Conservation (phyloP, 1,140 invertebrate genomes). For the Nixonia krombeini region DNA sequence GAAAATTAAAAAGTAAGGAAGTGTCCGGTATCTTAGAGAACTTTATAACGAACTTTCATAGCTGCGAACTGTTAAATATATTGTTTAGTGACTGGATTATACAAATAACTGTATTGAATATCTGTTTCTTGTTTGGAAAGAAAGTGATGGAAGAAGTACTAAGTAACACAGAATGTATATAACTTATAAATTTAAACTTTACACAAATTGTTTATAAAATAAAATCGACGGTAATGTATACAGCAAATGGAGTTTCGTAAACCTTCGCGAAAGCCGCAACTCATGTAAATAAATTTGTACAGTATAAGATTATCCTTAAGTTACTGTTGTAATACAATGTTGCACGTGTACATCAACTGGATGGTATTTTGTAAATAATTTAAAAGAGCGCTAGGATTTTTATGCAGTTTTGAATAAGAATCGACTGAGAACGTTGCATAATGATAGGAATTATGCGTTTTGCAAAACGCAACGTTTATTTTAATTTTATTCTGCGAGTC, state of each 20-base stretch:
- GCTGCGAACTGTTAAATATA: constrained; percentile 23
- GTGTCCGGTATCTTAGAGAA: constrained; percentile 12
- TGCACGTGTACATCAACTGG: neutral
- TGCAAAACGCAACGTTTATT: neutral
- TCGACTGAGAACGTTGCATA: neutral
- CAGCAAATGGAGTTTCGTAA: neutral
- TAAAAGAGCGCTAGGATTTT: neutral
- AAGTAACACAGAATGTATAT: too few species aligned
- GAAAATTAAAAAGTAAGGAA: constrained; percentile 16
- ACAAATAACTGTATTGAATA: constrained; percentile 1
- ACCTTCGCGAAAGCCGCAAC: neutral
- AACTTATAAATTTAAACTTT: too few species aligned
- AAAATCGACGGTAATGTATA: too few species aligned
- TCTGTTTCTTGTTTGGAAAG: too few species aligned
- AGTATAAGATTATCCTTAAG: neutral
- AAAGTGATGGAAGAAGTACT: too few species aligned
- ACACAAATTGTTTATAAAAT: too few species aligned
- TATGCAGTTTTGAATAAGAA: neutral
- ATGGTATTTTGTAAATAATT: neutral
- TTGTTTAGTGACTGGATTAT: constrained; percentile 18
- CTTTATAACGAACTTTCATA: neutral
- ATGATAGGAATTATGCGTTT: neutral
- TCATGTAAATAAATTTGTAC: constrained; percentile 1
- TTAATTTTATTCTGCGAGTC: neutral
- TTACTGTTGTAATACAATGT: neutral